phyloP scores from a whole-genome alignment of 2,888 invertebrate species.

The Hirtodrosophila confusa region DNA sequence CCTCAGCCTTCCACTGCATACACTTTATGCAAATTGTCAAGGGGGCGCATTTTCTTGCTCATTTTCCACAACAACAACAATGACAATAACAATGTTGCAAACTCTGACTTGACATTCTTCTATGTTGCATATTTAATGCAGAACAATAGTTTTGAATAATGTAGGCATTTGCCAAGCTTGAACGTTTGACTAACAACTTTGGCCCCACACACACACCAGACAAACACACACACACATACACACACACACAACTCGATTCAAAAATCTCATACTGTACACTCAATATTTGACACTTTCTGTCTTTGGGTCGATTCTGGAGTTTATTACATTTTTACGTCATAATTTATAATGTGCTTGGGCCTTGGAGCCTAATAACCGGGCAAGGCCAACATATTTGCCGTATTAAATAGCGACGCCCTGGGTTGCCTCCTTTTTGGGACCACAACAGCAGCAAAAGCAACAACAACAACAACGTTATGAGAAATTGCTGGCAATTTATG shows the following conservation, averaged over 20 bases:
- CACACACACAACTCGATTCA: slow-evolving; percentile 1
- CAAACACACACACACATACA: neutral
- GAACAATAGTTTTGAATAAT: slow-evolving; percentile 72
- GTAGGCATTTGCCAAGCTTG: slow-evolving; percentile 49
- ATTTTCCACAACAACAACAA: slow-evolving; percentile 58
- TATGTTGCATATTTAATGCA: slow-evolving; percentile 65
- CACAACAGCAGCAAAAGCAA: slow-evolving; percentile 23
- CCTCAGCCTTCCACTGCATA: slow-evolving; percentile 10
- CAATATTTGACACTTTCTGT: slow-evolving; percentile 63
- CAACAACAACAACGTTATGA: slow-evolving; percentile 21
- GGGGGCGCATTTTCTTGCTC: slow-evolving; percentile 70
- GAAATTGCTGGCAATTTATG: slow-evolving; percentile 55
- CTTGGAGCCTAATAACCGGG: slow-evolving; percentile 45
- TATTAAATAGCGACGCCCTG: slow-evolving; percentile 45
- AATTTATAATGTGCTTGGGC: slow-evolving; percentile 63
- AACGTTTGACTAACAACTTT: slow-evolving; percentile 44
- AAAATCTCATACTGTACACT: slow-evolving; percentile 13
- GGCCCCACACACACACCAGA: slow-evolving; percentile 3
- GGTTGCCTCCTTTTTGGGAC: slow-evolving; percentile 16
- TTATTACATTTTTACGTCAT: slow-evolving; percentile 72
- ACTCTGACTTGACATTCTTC: slow-evolving; percentile 61
- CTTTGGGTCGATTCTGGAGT: slow-evolving; percentile 23
- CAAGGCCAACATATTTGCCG: slow-evolving; percentile 60
- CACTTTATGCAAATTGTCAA: slow-evolving; percentile 67
- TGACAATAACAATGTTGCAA: slow-evolving; percentile 45